Percentiles rank a stretch among this genome's conserved stretches.
Evolutionary conservation across 1,140 invertebrate species (phyloP).

Genomic region (Maniola jurtina): DNA sequence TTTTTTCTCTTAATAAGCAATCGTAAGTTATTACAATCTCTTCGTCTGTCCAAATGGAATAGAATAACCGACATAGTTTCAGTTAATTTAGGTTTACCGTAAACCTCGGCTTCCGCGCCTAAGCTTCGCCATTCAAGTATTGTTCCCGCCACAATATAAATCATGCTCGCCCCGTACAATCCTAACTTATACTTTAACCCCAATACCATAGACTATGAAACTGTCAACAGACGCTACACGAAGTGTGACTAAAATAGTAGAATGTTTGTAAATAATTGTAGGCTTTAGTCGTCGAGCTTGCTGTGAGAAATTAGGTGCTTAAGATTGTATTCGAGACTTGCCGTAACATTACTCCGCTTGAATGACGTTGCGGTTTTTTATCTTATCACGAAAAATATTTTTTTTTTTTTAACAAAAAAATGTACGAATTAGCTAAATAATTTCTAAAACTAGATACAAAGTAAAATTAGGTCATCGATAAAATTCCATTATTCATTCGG

Average conservation of each 20-base stretch:
- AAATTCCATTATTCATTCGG: conserved; percentile 7
- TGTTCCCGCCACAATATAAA: conserved; percentile 73
- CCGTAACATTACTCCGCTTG: too few species aligned
- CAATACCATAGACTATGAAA: conserved; percentile 42
- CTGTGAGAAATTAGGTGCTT: conserved; percentile 30
- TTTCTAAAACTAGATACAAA: background rate
- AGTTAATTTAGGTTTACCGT: conserved; percentile 75
- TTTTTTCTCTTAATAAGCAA: background rate
- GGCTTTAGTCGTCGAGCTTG: conserved; percentile 17
- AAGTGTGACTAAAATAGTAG: conserved; percentile 19
- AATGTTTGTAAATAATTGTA: conserved; percentile 23
- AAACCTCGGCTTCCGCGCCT: conserved; percentile 59
- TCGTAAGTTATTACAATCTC: background rate
- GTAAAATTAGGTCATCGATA: conserved; percentile 30
- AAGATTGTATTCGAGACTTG: conserved; percentile 19
- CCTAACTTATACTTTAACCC: conserved; percentile 46
- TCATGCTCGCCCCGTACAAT: conserved; percentile 49
- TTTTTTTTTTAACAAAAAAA: too few species aligned
- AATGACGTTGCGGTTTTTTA: background rate
- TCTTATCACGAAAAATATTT: background rate
- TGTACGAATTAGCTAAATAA: background rate
- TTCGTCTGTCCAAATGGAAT: conserved; percentile 4
- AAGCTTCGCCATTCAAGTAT: conserved; percentile 49
- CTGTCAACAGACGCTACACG: conserved; percentile 24
- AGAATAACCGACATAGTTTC: conserved; percentile 45